A percentile compares a stretch with the other conserved stretches of the same genome.
phyloP scores from a whole-genome alignment of 2,888 invertebrate genomes.

The Panopea generosa region DNA sequence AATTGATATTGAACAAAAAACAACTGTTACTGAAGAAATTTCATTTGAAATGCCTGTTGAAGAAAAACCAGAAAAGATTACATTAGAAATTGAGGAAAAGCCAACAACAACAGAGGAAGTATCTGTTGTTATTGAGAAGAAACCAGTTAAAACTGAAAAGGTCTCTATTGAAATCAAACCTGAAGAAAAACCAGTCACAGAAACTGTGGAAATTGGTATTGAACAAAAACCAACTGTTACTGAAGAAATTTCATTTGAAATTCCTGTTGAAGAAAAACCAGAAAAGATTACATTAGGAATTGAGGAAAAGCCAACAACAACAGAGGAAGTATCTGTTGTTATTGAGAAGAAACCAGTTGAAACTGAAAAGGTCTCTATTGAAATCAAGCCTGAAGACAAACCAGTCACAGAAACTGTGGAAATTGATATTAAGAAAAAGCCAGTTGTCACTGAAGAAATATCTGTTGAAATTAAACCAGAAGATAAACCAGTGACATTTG shows the following conservation, averaged over 20 bases:
- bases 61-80: conserved; percentile 24
- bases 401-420: conserved; percentile 5
- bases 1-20: conserved; percentile 6
- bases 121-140: conserved; percentile 14
- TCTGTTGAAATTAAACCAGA: not conserved
- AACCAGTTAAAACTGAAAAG: conserved; percentile 1
- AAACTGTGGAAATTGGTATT: conserved; percentile 30
- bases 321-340: conserved; percentile 20
- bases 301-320: not conserved
- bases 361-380: conserved; percentile 16
- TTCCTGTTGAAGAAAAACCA: conserved; percentile 5
- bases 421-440: conserved; percentile 13
- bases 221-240: conserved; percentile 15
- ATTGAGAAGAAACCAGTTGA: conserved; percentile 16
- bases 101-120: conserved; percentile 30
- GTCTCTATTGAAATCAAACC: conserved; percentile 13
- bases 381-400: conserved; percentile 18
- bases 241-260: conserved; percentile 7
- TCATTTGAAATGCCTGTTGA: conserved; percentile 18
- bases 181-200: conserved; percentile 17
- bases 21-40: conserved; percentile 1
- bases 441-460: conserved; percentile 6
- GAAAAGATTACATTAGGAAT: not conserved
- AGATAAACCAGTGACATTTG: too few relatives aligned
- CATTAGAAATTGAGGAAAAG: conserved; percentile 13